phyloP scores from a whole-genome alignment of 2,113 vertebrate genomes.

The Piaya cayana region DNA sequence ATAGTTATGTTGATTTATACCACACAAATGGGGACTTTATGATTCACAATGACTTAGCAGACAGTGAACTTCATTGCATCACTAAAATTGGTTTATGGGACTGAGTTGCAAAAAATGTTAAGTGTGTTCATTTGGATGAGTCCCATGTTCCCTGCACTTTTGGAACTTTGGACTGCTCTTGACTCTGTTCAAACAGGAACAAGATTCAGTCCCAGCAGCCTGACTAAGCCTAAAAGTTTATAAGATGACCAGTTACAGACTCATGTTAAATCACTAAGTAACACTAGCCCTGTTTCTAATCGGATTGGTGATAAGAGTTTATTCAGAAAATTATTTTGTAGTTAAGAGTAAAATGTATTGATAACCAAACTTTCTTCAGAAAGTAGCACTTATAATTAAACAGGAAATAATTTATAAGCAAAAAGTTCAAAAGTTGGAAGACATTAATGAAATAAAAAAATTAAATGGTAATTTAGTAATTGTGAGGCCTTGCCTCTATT shows the following conservation, averaged over 20 bases:
- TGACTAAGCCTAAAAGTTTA: background rate
- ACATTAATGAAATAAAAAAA: background rate
- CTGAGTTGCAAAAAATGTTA: background rate
- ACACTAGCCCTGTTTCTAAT: background rate
- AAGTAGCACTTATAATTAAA: background rate
- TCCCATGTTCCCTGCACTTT: background rate
- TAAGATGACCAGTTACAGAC: background rate
- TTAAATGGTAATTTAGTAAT: background rate
- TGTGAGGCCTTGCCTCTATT: background rate
- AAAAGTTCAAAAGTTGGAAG: background rate
- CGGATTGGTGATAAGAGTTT: background rate
- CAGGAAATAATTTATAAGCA: background rate
- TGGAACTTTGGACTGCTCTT: background rate
- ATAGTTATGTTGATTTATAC: slow-evolving; percentile 62
- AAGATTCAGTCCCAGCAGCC: background rate
- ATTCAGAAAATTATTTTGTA: background rate
- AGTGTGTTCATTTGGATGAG: background rate
- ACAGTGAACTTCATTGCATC: slow-evolving; percentile 39
- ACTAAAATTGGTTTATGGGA: slow-evolving; percentile 29
- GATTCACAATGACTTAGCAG: slow-evolving; percentile 48
- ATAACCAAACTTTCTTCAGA: background rate
- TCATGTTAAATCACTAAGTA: rapidly evolving
- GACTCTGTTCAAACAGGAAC: background rate
- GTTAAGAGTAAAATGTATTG: background rate
- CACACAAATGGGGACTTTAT: slow-evolving; percentile 48